Conservation (phyloP, 2,797 vertebrate species). For the Microchirus variegatus region DNA sequence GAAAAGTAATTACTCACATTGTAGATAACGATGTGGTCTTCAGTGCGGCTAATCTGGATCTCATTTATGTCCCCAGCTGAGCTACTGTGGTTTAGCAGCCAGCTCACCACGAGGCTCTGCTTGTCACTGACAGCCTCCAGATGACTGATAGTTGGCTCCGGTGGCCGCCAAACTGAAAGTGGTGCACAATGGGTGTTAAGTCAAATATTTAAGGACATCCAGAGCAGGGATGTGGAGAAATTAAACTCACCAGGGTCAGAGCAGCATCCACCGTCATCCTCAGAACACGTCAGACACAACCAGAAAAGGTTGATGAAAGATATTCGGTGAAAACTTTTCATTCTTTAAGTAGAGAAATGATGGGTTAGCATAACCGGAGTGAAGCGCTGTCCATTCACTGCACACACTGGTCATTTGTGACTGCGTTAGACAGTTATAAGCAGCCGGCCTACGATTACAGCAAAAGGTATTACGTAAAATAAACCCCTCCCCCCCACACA, state of each 20-base stretch:
- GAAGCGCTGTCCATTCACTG: background rate
- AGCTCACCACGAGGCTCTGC: conserved; percentile 52
- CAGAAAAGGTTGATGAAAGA: conserved; percentile 19
- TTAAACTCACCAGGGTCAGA: conserved; percentile 40
- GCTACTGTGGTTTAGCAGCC: conserved; percentile 34
- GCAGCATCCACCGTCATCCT: conserved; percentile 12
- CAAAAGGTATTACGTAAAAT: background rate
- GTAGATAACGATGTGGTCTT: conserved; percentile 44
- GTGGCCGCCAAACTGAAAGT: conserved; percentile 17
- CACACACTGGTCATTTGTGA: too few relatives aligned
- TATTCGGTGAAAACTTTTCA: background rate
- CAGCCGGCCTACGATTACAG: background rate
- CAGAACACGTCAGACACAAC: conserved; percentile 23
- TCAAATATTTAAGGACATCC: background rate
- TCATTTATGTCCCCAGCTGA: conserved; percentile 34
- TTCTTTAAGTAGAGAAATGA: conserved; percentile 7
- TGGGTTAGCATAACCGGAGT: background rate
- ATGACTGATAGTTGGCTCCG: conserved; percentile 25
- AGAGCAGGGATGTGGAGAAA: background rate
- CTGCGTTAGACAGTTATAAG: too few relatives aligned
- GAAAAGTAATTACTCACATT: conserved; percentile 48
- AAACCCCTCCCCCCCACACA: too few relatives aligned
- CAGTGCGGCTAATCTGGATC: conserved; percentile 64
- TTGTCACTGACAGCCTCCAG: conserved; percentile 11
- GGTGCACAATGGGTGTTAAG: background rate